These are phyloP conservation scores for Hipparchia sbordonii DNA, from an alignment of 2,888 invertebrate species.

Conservation along the genomic window DNA sequence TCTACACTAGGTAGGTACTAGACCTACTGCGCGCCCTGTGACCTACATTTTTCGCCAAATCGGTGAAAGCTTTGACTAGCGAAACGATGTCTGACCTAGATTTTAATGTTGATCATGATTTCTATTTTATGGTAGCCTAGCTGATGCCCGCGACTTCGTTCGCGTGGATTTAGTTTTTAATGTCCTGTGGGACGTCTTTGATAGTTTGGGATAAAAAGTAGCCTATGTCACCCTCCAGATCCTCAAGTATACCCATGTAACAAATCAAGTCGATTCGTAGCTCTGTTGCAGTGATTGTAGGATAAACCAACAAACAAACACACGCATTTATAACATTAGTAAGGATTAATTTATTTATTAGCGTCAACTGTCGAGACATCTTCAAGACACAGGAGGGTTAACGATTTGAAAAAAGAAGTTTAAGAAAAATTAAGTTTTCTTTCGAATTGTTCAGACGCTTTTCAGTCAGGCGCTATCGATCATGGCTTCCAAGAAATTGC, in stretches of 20 bases:
- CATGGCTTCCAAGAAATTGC: neutral
- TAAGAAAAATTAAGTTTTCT: too few species aligned
- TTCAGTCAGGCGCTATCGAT: neutral
- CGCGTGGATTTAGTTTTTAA: neutral
- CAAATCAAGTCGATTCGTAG: too few species aligned
- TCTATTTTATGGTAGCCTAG: neutral
- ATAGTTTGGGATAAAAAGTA: neutral
- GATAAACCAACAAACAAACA: too few species aligned
- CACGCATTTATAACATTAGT: too few species aligned
- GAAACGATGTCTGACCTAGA: conserved; percentile 17
- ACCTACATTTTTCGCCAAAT: conserved; percentile 22
- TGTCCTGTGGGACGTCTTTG: neutral
- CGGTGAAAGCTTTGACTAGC: conserved; percentile 7
- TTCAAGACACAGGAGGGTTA: too few species aligned
- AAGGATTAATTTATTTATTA: too few species aligned
- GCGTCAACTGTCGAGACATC: too few species aligned
- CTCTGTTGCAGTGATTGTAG: too few species aligned
- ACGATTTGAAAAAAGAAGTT: too few species aligned
- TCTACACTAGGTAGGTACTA: neutral
- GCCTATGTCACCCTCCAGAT: neutral
- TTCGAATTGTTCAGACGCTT: too few species aligned
- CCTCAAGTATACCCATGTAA: too few species aligned
- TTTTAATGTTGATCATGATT: conserved; percentile 13
- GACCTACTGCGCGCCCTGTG: neutral
- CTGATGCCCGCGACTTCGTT: neutral